Percentiles rank a stretch among this genome's conserved stretches.
These are phyloP conservation scores for Chloroceryle amazona DNA, from an alignment of 2,797 vertebrate species.

Conservation along the genomic window DNA sequence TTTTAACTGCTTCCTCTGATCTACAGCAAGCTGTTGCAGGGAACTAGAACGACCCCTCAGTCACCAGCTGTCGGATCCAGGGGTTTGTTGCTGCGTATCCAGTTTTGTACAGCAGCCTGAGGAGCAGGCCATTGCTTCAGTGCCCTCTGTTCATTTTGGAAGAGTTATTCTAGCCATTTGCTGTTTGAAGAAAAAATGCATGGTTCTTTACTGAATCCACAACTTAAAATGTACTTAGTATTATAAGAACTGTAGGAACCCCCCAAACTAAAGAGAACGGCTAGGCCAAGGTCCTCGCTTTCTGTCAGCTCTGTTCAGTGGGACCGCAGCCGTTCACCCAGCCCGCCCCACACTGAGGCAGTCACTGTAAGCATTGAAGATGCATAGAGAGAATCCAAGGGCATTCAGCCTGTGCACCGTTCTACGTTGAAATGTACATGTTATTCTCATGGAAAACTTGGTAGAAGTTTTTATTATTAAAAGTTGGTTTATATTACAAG, in stretches of 20 bases:
- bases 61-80: background rate
- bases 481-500: slow-evolving; percentile 76
- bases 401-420: slow-evolving; percentile 61
- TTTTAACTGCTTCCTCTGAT: background rate
- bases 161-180: background rate
- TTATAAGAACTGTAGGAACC: background rate
- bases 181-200: background rate
- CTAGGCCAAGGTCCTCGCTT: rapidly evolving
- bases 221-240: background rate
- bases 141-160: slow-evolving; percentile 15
- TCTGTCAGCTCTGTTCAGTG: background rate
- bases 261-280: background rate
- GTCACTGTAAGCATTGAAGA: background rate
- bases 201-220: background rate
- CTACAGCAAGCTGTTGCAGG: background rate
- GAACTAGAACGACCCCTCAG: background rate
- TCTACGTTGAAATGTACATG: slow-evolving; percentile 69
- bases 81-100: background rate
- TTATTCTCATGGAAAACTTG: slow-evolving; percentile 47
- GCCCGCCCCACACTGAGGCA: background rate
- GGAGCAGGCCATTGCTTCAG: background rate
- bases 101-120: background rate
- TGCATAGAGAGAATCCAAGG: background rate
- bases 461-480: slow-evolving; percentile 80
- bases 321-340: background rate